These are phyloP conservation scores for Rhingia campestris DNA, from an alignment of 2,888 invertebrate species.

Conservation along the genomic window DNA sequence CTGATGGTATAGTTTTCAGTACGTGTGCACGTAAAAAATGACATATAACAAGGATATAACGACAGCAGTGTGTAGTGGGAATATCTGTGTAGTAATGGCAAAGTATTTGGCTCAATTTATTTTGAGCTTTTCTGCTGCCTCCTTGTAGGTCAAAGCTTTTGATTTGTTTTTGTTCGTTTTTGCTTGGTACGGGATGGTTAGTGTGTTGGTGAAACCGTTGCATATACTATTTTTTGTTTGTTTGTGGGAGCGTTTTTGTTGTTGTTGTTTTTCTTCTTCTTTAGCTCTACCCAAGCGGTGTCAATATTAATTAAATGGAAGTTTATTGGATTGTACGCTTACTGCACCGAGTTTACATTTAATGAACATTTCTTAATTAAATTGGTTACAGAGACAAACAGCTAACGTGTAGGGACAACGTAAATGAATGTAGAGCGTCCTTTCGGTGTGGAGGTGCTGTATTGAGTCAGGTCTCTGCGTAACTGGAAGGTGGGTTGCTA, in stretches of 20 bases:
- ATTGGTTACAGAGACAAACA: slow-evolving; percentile 44
- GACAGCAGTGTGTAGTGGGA: slow-evolving; percentile 29
- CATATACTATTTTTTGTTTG: slow-evolving; percentile 34
- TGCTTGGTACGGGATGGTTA: slow-evolving; percentile 18
- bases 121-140: slow-evolving; percentile 63
- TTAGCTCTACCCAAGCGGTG: slow-evolving; percentile 54
- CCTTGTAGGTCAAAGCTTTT: slow-evolving; percentile 73
- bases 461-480: slow-evolving; percentile 58
- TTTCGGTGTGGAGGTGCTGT: slow-evolving; percentile 22
- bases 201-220: slow-evolving; percentile 45
- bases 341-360: slow-evolving; percentile 41
- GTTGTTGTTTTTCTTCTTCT: slow-evolving; percentile 23
- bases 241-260: background rate
- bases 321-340: slow-evolving; percentile 68
- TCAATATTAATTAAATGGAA: slow-evolving; percentile 72
- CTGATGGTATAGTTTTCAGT: slow-evolving; percentile 12
- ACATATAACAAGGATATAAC: slow-evolving; percentile 65
- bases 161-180: slow-evolving; percentile 12
- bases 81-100: slow-evolving; percentile 44
- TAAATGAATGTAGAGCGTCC: slow-evolving; percentile 30
- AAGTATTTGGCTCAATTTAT: slow-evolving; percentile 64
- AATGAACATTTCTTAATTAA: slow-evolving; percentile 62
- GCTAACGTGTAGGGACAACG: slow-evolving; percentile 27
- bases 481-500: slow-evolving; percentile 54
- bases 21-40: slow-evolving; percentile 52